These are phyloP conservation scores for Rhaphigaster nebulosa DNA, from an alignment of 2,888 invertebrate genomes.

Conservation along the genomic window DNA sequence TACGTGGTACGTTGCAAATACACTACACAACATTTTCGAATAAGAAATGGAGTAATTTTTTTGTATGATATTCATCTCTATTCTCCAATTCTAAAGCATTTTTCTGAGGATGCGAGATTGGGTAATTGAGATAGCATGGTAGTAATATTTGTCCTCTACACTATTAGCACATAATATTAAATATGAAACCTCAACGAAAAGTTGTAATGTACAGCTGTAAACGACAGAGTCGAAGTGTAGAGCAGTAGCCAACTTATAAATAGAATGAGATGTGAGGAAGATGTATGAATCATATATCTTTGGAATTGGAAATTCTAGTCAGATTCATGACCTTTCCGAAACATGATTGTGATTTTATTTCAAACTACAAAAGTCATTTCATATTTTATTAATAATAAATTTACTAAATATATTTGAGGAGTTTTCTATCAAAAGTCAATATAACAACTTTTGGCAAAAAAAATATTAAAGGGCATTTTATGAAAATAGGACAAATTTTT, in stretches of 20 bases:
- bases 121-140: neutral
- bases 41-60: too few species aligned
- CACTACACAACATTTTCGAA: too few species aligned
- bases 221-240: neutral
- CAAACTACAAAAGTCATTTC: neutral
- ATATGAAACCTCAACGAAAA: neutral
- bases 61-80: too few species aligned
- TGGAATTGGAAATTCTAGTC: neutral
- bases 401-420: too few species aligned
- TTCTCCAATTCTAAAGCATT: too few species aligned
- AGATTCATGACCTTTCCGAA: slow-evolving; percentile 1
- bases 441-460: too few species aligned
- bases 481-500: too few species aligned
- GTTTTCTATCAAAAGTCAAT: too few species aligned
- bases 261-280: neutral
- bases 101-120: too few species aligned
- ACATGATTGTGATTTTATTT: neutral
- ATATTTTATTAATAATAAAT: neutral
- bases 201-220: neutral
- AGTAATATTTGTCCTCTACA: neutral
- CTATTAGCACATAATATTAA: neutral
- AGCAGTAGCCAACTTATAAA: neutral
- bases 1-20: too few species aligned
- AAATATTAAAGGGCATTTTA: too few species aligned
- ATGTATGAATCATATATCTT: neutral